Conservation (phyloP, 2,888 invertebrate species). For the Cantharis rustica region DNA sequence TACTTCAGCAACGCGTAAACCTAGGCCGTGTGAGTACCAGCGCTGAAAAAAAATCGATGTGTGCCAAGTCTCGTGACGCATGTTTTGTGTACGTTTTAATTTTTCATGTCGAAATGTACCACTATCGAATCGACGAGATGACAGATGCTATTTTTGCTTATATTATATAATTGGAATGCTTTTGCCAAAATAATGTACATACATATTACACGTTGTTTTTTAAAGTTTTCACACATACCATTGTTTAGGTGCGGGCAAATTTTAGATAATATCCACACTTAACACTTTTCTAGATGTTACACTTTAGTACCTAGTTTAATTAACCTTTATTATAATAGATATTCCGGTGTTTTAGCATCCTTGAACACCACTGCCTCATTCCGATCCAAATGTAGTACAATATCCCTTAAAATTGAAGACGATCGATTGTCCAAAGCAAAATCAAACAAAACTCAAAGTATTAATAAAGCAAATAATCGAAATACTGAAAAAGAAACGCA, state of each 20-base stretch:
- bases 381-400: constrained; percentile 70
- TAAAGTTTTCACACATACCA: background rate
- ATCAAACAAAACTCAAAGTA: constrained; percentile 48
- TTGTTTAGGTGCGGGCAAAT: background rate
- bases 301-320: constrained; percentile 32
- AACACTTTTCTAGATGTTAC: constrained; percentile 24
- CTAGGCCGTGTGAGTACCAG: constrained; percentile 71
- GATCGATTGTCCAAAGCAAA: constrained; percentile 55
- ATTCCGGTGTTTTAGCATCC: constrained; percentile 70
- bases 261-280: constrained; percentile 8
- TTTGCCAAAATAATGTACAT: background rate
- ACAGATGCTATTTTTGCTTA: background rate
- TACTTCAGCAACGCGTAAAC: constrained; percentile 63
- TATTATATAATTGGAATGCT: constrained; percentile 28
- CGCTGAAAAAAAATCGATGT: constrained; percentile 40
- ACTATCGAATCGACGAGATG: background rate
- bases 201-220: background rate
- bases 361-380: constrained; percentile 75
- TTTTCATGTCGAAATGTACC: constrained; percentile 10
- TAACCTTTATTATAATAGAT: constrained; percentile 38
- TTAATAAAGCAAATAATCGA: constrained; percentile 50
- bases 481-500: constrained; percentile 46
- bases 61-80: constrained; percentile 56
- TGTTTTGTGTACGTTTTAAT: constrained; percentile 28
- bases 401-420: constrained; percentile 59